Evolutionary conservation across 2,797 vertebrate species (phyloP).

Genomic region (Halcyon chelicuti): DNA sequence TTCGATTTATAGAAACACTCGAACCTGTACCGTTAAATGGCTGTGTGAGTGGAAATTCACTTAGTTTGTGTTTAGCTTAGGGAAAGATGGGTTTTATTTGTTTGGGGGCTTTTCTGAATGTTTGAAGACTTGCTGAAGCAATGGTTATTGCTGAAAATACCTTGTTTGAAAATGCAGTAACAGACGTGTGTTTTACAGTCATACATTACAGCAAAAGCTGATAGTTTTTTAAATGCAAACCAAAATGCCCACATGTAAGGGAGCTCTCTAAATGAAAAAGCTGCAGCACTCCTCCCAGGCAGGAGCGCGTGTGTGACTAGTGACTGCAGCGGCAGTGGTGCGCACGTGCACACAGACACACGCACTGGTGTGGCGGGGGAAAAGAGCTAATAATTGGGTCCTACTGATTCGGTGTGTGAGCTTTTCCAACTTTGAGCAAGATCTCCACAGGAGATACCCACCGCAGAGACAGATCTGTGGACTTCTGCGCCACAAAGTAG

Average conservation of each 20-base stretch:
- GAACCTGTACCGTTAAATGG: neutral
- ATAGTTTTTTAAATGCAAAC: neutral
- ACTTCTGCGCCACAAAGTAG: constrained; percentile 30
- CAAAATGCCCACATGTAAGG: neutral
- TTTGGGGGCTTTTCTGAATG: neutral
- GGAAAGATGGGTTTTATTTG: neutral
- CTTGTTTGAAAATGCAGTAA: neutral
- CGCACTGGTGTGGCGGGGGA: neutral
- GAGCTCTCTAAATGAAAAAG: constrained; percentile 34
- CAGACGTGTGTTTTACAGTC: neutral
- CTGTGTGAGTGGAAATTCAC: neutral
- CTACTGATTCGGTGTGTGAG: constrained; percentile 37
- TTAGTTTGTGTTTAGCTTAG: neutral
- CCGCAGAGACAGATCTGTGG: constrained; percentile 69
- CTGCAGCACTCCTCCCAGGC: constrained; percentile 13
- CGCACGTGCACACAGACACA: neutral
- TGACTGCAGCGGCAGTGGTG: neutral
- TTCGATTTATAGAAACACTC: neutral
- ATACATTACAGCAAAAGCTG: neutral
- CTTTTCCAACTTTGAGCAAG: constrained; percentile 51
- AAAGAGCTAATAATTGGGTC: constrained; percentile 60
- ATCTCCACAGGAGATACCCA: constrained; percentile 30
- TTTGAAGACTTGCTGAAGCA: neutral
- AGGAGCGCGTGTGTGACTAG: neutral
- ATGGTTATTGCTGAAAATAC: neutral